Evolutionary conservation across 2,113 vertebrate genomes (phyloP).

Genomic region (Eira barbara): DNA sequence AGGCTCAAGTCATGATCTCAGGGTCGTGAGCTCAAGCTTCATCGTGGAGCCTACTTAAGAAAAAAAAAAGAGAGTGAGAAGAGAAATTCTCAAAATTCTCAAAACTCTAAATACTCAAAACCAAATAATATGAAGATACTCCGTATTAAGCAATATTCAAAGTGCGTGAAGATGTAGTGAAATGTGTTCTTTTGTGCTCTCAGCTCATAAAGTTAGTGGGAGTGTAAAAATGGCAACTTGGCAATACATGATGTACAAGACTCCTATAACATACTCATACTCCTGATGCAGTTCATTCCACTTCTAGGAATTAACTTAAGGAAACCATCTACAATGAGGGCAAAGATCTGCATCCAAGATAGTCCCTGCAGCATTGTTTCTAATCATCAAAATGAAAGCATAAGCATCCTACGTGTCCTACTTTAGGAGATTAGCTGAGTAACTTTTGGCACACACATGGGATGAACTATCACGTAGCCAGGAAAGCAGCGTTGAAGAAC

Average conservation of each 20-base stretch:
- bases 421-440: background rate
- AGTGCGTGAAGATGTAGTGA: background rate
- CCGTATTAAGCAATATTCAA: background rate
- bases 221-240: background rate
- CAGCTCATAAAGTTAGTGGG: background rate
- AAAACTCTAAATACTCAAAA: background rate
- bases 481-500: background rate
- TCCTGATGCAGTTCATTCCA: background rate
- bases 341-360: slow-evolving; percentile 38
- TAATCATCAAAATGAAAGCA: background rate
- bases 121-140: background rate
- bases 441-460: background rate
- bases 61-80: background rate
- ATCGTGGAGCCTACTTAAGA: background rate
- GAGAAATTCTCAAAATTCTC: background rate
- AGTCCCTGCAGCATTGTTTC: slow-evolving; percentile 45
- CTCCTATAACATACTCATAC: background rate
- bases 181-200: background rate
- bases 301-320: slow-evolving; percentile 37
- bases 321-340: slow-evolving; percentile 31
- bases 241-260: background rate
- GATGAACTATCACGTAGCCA: slow-evolving; percentile 45
- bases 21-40: background rate
- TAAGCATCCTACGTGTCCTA: background rate
- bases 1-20: no score